Evolutionary conservation across 2,888 invertebrate species (phyloP).

Genomic region (Griposia aprilina): DNA sequence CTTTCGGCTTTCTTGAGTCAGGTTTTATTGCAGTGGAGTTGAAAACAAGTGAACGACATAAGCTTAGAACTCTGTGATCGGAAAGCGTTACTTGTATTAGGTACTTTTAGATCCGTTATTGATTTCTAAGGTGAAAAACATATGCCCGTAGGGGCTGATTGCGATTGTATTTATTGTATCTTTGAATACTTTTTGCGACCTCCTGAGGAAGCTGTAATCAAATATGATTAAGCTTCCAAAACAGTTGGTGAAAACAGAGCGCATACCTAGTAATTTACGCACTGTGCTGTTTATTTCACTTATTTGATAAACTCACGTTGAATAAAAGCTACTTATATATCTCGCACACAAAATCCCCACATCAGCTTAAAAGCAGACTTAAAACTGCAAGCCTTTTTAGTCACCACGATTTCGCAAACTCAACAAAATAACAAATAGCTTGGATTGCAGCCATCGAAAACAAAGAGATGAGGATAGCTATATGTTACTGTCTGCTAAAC

Average conservation of each 20-base stretch:
- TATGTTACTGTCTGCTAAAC: conserved; percentile 86
- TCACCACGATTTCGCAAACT: conserved; percentile 74
- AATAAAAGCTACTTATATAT: conserved; percentile 40
- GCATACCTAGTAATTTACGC: background rate
- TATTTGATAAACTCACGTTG: conserved; percentile 33
- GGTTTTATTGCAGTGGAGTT: conserved; percentile 24
- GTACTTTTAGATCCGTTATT: background rate
- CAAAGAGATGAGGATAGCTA: conserved; percentile 82
- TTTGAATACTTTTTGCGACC: background rate
- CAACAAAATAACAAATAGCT: conserved; percentile 86
- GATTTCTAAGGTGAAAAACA: background rate
- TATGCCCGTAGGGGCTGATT: background rate
- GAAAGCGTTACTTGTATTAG: background rate
- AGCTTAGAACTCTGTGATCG: background rate
- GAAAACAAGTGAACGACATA: background rate
- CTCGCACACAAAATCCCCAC: conserved; percentile 47
- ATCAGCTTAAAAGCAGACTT: conserved; percentile 65
- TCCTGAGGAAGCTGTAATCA: background rate
- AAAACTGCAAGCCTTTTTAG: conserved; percentile 74
- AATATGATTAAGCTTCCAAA: background rate
- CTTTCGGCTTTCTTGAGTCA: conserved; percentile 64
- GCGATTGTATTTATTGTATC: background rate
- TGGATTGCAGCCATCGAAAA: conserved; percentile 87
- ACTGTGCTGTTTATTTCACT: background rate
- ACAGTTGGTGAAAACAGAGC: background rate